Percentiles rank a stretch among this genome's conserved stretches.
These are phyloP conservation scores for Eudasyphora cyanicolor DNA, from an alignment of 2,888 invertebrate genomes.

Conservation along the genomic window DNA sequence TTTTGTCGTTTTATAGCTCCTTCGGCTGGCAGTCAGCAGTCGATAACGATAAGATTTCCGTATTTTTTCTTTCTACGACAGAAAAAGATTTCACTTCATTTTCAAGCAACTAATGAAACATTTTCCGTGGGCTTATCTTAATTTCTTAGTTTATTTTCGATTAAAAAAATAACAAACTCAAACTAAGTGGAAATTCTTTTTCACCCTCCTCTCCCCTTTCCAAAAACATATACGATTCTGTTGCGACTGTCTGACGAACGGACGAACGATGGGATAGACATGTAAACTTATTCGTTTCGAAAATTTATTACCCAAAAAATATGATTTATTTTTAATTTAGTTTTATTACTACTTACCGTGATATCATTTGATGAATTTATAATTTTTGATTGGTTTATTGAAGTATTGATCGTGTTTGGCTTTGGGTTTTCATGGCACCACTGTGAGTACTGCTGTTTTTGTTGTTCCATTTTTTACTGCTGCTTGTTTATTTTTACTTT, in stretches of 20 bases:
- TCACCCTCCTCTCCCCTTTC: too few species aligned
- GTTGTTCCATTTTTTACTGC: not conserved
- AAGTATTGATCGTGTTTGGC: constrained; percentile 30
- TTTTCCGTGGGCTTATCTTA: constrained; percentile 28
- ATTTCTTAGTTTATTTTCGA: constrained; percentile 32
- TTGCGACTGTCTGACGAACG: not conserved
- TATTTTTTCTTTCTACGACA: constrained; percentile 3
- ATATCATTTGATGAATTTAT: constrained; percentile 62
- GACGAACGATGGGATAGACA: not conserved
- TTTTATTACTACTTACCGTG: constrained; percentile 47
- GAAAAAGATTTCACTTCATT: constrained; percentile 17
- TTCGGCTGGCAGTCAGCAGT: not conserved
- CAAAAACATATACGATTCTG: too few species aligned
- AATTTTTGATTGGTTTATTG: constrained; percentile 51
- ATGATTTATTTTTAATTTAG: constrained; percentile 65
- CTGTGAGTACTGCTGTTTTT: not conserved
- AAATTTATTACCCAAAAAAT: constrained; percentile 54
- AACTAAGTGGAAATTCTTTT: not conserved
- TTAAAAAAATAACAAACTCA: not conserved
- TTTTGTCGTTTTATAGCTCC: constrained; percentile 47
- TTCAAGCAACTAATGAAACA: not conserved
- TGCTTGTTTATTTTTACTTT: not conserved
- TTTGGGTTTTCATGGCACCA: not conserved
- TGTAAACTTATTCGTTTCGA: not conserved
- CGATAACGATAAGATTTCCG: constrained; percentile 50